Evolutionary conservation across 2,888 invertebrate genomes (phyloP), one percentile per base, ranked within the genome.

Genomic region (Villa cingulata): DNA sequence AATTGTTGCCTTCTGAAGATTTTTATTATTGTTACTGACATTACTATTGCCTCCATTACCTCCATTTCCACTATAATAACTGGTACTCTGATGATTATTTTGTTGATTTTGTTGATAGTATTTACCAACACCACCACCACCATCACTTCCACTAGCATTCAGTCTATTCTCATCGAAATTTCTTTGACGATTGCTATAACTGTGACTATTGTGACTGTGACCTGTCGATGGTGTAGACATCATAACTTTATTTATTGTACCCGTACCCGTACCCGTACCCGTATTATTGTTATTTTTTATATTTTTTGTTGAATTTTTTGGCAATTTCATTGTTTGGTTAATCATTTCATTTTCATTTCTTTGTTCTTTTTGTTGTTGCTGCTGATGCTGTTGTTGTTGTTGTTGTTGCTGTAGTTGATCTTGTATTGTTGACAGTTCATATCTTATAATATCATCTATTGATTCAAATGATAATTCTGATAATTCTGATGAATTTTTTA

Each of bases 1-100:
- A 44, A 64, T 37, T n/a, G 19, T 46, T 46, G 36, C 46, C 17
- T 9, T 42, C 41, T 62, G 63, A 27, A 51, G 42, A 29, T 48
- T 50, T 36, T 43, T 49, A 32, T 49, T 52, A 48, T 10, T 52
- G 50, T 49, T 63, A 61, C 45, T 65, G 64, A 6, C 56, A 51
- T 16, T 55, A 54, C 18, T 51, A 50, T 36, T 50, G 43, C 9
- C 49, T n/a, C n/a, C n/a, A n/a, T n/a, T n/a, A n/a, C n/a, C n/a
- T n/a, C n/a, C n/a, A 27, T 39, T 45, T 1, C 43, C 43, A 10
- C 37, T 23, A n/a, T n/a, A n/a, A n/a, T n/a, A n/a, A n/a, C n/a
- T n/a, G n/a, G n/a, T n/a, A n/a, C n/a, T n/a, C n/a, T n/a, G n/a
- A n/a, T n/a, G n/a, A 10, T 47, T 38, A 19, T 50, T 49, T 5